Evolutionary conservation across 1,140 invertebrate genomes (phyloP).

Genomic region (Riptortus pedestris): DNA sequence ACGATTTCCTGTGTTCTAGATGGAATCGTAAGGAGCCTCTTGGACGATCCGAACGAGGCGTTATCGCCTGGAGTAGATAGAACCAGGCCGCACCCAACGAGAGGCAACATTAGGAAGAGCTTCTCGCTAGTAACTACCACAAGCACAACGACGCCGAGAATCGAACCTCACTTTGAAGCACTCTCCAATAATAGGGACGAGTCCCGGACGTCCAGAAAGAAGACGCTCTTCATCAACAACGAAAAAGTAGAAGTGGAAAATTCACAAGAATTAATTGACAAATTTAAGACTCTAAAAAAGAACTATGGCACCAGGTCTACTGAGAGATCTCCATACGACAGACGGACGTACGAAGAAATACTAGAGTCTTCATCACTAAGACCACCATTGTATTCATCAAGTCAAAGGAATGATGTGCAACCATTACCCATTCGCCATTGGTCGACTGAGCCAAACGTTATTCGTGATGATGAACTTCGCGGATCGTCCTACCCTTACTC

Average conservation of each 20-base stretch:
- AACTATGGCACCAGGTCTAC: background rate
- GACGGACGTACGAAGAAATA: background rate
- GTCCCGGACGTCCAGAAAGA: background rate
- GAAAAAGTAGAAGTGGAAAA: background rate
- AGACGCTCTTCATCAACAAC: background rate
- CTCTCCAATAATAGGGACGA: background rate
- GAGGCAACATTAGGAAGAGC: background rate
- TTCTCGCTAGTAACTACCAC: background rate
- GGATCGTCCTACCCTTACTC: background rate
- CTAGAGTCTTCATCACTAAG: background rate
- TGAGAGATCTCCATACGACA: background rate
- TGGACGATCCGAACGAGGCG: no score
- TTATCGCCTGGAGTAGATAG: no score
- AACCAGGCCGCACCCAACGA: no score
- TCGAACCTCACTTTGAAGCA: background rate
- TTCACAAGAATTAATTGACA: background rate
- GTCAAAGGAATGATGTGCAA: background rate
- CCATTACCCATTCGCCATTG: background rate
- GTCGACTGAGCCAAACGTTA: background rate
- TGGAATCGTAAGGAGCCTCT: no score
- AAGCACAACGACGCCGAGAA: background rate
- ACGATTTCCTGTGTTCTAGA: no score
- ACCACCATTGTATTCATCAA: background rate
- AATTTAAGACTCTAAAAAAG: background rate
- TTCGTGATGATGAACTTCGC: background rate